These are phyloP conservation scores for Poliocrania exsul DNA, from an alignment of 2,797 vertebrate genomes.

Conservation along the genomic window DNA sequence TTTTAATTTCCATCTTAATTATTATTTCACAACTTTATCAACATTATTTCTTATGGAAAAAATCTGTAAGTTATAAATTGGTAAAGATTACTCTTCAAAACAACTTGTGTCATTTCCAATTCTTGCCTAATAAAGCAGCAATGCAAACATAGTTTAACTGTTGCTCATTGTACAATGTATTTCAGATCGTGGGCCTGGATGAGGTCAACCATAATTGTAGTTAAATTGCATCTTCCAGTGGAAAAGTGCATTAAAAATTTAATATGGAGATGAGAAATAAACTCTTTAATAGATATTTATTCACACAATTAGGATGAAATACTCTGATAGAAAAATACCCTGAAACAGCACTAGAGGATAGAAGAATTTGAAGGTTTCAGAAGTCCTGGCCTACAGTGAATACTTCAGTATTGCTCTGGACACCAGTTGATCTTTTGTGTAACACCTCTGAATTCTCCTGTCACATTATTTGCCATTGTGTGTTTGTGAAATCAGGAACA, in stretches of 20 bases:
- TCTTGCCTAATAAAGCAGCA: neutral
- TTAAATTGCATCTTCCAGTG: neutral
- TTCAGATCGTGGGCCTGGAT: neutral
- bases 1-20: neutral
- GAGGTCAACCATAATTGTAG: neutral
- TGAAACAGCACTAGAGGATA: neutral
- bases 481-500: neutral
- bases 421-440: neutral
- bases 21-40: neutral
- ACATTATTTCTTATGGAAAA: neutral
- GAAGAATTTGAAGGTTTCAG: neutral
- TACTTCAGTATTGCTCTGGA: neutral
- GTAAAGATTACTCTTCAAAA: neutral
- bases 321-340: neutral
- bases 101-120: neutral
- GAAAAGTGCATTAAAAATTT: neutral
- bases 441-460: neutral
- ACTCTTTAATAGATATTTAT: neutral
- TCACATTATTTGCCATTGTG: neutral
- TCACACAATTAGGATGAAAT: neutral
- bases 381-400: neutral
- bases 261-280: neutral
- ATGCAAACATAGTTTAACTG: neutral
- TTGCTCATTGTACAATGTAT: neutral
- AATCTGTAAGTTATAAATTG: neutral